A percentile compares a stretch with the other conserved stretches of the same genome.
Conservation (phyloP, 2,888 invertebrate genomes). For the Halictus quadricinctus region DNA sequence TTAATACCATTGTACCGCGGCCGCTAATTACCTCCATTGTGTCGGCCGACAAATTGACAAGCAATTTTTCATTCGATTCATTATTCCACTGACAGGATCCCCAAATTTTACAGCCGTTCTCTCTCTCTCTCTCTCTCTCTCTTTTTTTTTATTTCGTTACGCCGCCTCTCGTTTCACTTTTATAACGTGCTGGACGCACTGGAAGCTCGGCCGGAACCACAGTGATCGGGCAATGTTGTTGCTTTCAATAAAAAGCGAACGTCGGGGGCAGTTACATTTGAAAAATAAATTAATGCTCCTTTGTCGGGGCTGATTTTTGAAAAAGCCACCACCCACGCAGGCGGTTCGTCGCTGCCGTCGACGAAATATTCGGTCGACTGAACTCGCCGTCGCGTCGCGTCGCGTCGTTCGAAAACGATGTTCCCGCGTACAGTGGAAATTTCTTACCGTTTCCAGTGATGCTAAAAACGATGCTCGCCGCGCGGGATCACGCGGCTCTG, state of each 20-base stretch:
- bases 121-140: background rate
- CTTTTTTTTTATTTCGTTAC: background rate
- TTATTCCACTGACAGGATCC: constrained; percentile 28
- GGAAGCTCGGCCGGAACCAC: background rate
- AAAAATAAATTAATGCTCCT: constrained; percentile 19
- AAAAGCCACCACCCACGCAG: background rate
- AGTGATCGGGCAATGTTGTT: constrained; percentile 10
- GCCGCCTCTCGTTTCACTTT: background rate
- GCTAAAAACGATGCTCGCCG: background rate
- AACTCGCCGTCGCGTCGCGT: constrained; percentile 33
- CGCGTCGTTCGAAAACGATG: constrained; percentile 47
- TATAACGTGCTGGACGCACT: background rate
- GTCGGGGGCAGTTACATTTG: background rate
- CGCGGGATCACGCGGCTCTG: constrained; percentile 18
- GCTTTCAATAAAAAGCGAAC: constrained; percentile 3
- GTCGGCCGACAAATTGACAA: constrained; percentile 33
- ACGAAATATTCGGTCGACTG: constrained; percentile 56
- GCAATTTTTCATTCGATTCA: constrained; percentile 37
- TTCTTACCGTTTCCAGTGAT: constrained; percentile 25
- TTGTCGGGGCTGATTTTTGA: background rate
- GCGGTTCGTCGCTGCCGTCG: no score
- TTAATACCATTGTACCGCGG: constrained; percentile 40
- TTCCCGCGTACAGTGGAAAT: constrained; percentile 29
- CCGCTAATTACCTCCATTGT: constrained; percentile 44
- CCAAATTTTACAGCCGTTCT: background rate